Evolutionary conservation across 2,113 vertebrate genomes (phyloP).

Genomic region (Erinaceus europaeus): DNA sequence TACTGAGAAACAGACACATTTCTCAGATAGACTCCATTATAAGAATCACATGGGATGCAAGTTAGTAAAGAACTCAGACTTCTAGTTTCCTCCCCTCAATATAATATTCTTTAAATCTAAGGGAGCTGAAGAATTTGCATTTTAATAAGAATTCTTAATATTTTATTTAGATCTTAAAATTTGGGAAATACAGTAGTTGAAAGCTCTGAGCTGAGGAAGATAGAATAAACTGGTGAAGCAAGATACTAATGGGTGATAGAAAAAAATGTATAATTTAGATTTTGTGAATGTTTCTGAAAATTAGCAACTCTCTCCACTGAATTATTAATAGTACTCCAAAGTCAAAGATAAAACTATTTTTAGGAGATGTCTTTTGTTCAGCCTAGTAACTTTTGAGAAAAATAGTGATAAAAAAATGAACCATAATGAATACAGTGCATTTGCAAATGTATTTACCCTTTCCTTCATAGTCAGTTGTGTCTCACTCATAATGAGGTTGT

Average conservation of each 20-base stretch:
- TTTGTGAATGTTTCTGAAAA: background rate
- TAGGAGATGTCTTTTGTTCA: background rate
- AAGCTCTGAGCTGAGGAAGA: too few relatives aligned
- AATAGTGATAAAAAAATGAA: background rate
- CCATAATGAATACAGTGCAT: background rate
- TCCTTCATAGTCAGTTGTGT: background rate
- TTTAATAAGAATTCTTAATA: background rate
- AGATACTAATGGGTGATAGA: background rate
- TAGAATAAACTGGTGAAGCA: background rate
- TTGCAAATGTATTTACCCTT: background rate
- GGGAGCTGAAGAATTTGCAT: background rate
- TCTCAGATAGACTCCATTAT: too few relatives aligned
- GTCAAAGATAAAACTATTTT: conserved; percentile 5
- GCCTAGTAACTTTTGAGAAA: background rate
- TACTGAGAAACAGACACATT: too few relatives aligned
- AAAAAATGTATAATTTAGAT: background rate
- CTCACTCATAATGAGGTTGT: background rate
- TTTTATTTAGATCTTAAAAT: background rate
- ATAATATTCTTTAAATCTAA: background rate
- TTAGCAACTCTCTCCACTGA: background rate
- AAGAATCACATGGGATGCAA: too few relatives aligned
- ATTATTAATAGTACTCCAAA: background rate
- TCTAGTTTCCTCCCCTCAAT: background rate
- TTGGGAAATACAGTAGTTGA: background rate
- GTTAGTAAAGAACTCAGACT: too few relatives aligned